Evolutionary conservation across 2,888 invertebrate species (phyloP).

Genomic region (Callinectes sapidus): DNA sequence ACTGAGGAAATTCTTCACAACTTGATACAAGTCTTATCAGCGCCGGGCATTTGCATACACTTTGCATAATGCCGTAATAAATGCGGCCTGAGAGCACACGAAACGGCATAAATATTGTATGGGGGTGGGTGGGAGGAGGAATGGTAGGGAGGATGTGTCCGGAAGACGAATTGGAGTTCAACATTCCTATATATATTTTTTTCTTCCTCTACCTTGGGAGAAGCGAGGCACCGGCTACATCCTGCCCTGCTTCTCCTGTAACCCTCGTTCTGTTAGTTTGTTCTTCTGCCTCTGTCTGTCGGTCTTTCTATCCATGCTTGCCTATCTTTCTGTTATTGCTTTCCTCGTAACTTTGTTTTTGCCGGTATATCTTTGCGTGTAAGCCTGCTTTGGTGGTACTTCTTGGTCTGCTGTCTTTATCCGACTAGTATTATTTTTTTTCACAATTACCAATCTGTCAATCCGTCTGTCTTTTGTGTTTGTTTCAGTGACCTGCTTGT

Average conservation of each 20-base stretch:
- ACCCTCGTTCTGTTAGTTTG: neutral
- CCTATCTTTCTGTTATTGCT: neutral
- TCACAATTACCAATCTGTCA: too few species aligned
- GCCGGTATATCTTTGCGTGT: neutral
- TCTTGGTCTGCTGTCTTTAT: too few species aligned
- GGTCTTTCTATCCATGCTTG: neutral
- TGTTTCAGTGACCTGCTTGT: too few species aligned
- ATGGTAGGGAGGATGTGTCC: neutral
- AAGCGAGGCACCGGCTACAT: neutral
- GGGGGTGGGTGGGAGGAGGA: neutral
- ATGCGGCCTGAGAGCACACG: conserved; percentile 17
- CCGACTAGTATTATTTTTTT: too few species aligned
- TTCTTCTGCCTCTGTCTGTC: neutral
- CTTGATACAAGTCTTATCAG: conserved; percentile 16
- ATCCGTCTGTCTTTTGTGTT: too few species aligned
- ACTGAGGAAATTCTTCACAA: conserved; percentile 12
- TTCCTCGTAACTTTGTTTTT: neutral
- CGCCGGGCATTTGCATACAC: neutral
- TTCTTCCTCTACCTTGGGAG: neutral
- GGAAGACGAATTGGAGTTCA: conserved; percentile 3
- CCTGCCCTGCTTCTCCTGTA: neutral
- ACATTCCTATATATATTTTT: neutral
- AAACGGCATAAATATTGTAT: conserved; percentile 16
- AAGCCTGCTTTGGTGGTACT: neutral
- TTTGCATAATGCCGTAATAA: conserved; percentile 21